Evolutionary conservation across 2,888 invertebrate species (phyloP), one percentile per base, ranked within the genome.

Genomic region (Seira ritae): DNA sequence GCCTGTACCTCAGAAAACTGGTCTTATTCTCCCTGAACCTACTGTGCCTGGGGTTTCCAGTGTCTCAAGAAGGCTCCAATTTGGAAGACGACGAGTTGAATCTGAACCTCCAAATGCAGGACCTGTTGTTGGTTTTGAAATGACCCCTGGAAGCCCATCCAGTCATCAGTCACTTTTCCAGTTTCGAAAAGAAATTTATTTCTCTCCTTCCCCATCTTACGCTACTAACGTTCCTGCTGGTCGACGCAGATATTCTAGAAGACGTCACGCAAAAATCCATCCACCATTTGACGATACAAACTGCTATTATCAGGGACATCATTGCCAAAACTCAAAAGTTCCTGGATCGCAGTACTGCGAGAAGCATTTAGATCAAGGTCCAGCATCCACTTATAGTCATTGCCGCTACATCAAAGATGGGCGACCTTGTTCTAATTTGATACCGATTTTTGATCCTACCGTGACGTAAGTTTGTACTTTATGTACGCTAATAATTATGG

Each of bases 341-440:
- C 70, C 74, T 10, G 70, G 70, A 8, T 81, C 80, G 15, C 80
- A 81, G 66, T 81, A 55, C 37, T 81, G 80, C 66, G 80, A 81
- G 66, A 81, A 81, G 22, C 80, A 81, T 62, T 66, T 81, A n/a
- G 75, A 81, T 20, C 69, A 75, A 66, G 80, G 80, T 0, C 80
- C 80, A 17, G 17, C 74, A 4, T 17, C 80, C 12, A 70, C 46
- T 0, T 81, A 66, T 37, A 81, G 66, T 55, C 66, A 81, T 19
- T 81, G 80, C 55, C 69, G 74, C 1, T 75, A 50, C 17, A 62
- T 75, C 20, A 81, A 81, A 55, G 80, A 81, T 31, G 75, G 75
- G 0, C 62, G 80, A 0, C 70, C 68, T 8, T 81, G 80, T 55
- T 73, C 67, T 15, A 62, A 66, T 31, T 6, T 81, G 15, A 69